phyloP scores from a whole-genome alignment of 2,888 invertebrate species.

The Amblyteles armatorius region DNA sequence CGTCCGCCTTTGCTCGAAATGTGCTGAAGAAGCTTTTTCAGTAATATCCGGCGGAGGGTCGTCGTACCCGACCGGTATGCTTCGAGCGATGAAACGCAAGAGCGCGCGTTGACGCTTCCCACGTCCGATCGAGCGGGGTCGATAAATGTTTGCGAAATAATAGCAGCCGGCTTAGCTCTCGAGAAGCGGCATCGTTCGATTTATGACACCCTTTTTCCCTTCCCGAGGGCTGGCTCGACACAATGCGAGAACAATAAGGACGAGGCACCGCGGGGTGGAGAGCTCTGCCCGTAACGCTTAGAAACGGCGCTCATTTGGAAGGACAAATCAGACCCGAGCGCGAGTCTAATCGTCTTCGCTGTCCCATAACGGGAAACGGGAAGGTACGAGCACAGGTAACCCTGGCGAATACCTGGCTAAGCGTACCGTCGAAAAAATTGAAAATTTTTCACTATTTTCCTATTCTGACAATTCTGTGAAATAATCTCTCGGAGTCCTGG shows the following conservation, averaged over 20 bases:
- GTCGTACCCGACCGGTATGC: conserved; percentile 2
- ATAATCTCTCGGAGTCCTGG: background rate
- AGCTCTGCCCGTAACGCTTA: background rate
- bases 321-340: conserved; percentile 26
- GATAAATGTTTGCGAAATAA: conserved; percentile 16
- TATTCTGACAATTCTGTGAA: background rate
- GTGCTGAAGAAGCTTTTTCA: conserved; percentile 32
- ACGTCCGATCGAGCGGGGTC: background rate
- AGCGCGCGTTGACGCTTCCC: conserved; percentile 1
- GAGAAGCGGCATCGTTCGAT: conserved; percentile 3
- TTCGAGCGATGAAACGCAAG: background rate
- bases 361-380: conserved; percentile 8
- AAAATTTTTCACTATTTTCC: background rate
- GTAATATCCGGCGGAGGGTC: conserved; percentile 6
- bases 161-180: background rate
- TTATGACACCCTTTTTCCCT: conserved; percentile 50
- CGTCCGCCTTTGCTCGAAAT: background rate
- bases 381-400: background rate
- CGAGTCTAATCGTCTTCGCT: conserved; percentile 22
- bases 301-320: background rate
- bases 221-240: background rate
- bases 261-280: background rate
- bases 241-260: conserved; percentile 21
- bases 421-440: background rate
- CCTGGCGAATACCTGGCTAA: background rate